Evolutionary conservation across 2,888 invertebrate species (phyloP).

Genomic region (Xestoiulus laeticollis): DNA sequence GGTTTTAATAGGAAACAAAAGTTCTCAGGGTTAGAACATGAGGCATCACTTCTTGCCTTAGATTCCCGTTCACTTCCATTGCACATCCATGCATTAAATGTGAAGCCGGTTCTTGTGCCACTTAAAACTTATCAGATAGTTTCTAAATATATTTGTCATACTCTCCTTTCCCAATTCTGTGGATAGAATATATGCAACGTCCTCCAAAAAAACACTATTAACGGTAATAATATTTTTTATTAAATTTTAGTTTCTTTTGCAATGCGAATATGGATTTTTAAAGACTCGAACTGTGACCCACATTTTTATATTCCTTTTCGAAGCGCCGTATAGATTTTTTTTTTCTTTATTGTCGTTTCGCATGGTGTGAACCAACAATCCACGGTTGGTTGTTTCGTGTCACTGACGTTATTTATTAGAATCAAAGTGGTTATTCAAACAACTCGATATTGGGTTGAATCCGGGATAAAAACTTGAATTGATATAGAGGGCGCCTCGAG

Average conservation of each 20-base stretch:
- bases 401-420: slow-evolving; percentile 27
- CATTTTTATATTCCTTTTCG: not conserved
- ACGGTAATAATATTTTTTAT: too few relatives aligned
- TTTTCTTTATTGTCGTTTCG: slow-evolving; percentile 20
- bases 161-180: too few relatives aligned
- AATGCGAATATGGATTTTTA: slow-evolving; percentile 14
- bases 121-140: too few relatives aligned
- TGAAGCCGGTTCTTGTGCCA: not conserved
- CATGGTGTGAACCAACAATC: not conserved
- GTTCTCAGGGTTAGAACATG: too few relatives aligned
- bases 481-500: not conserved
- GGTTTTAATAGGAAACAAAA: too few relatives aligned
- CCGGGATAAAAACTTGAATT: slow-evolving; percentile 3
- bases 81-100: not conserved
- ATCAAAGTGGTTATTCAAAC: slow-evolving; percentile 6
- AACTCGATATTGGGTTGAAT: not conserved
- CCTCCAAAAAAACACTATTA: too few relatives aligned
- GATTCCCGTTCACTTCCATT: not conserved
- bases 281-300: slow-evolving; percentile 18
- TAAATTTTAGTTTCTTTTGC: not conserved
- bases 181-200: too few relatives aligned
- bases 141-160: too few relatives aligned
- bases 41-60: too few relatives aligned
- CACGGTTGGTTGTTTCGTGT: slow-evolving; percentile 15
- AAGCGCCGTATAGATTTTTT: not conserved